Base-by-base conservation (phyloP, 1,140 invertebrate species). In the Bombus confusus region DNA sequence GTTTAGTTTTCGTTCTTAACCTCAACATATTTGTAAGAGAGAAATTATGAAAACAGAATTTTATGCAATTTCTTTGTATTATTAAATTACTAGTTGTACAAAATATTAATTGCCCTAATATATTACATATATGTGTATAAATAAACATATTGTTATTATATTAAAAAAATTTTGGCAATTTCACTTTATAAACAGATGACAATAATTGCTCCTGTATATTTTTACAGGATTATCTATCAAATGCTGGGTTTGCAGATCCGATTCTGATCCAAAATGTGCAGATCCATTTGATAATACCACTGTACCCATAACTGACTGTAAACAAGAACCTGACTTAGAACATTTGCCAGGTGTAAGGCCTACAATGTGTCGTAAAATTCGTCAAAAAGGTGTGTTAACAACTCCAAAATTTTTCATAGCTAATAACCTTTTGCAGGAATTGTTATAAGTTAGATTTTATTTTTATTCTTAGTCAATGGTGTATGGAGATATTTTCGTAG, bases 271-370 rank as follows among this genome's bases (percentile, higher is more conserved):
- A 18, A 98, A 98, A 95, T 99, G 98, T 94, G 97, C 97, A 1
- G 98, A 99, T 96, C 98, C 98, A 2, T 99, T 99, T 93, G 98
- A 99, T 94, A 99, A 99, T 91, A 96, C 96, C 62, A 98, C 98
- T 3, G 96, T 98, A 80, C 98, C 98, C 1, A 98, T 98, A 62
- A 97, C 97, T 5, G 98, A 99, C 92, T 99, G 98, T 91, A 96
- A 96, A 85, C 96, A 97, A 91, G 96, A 96, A 85, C 95, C 94
- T 37, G 95, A 96, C 52, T 93, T 98, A 37, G 89, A 95, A 25
- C 97, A 98, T 95, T 95, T 98, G 66, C 96, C 96, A 25, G 97
- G 96, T 39, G 95, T 97, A 0, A 96, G 95, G 72, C 96, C 98
- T 1, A 98, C 97, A 10, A 98, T 99, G 98, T 99, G 98, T 93